Base-by-base conservation (phyloP, 2,113 vertebrate species). In the Tyrannus savana region DNA sequence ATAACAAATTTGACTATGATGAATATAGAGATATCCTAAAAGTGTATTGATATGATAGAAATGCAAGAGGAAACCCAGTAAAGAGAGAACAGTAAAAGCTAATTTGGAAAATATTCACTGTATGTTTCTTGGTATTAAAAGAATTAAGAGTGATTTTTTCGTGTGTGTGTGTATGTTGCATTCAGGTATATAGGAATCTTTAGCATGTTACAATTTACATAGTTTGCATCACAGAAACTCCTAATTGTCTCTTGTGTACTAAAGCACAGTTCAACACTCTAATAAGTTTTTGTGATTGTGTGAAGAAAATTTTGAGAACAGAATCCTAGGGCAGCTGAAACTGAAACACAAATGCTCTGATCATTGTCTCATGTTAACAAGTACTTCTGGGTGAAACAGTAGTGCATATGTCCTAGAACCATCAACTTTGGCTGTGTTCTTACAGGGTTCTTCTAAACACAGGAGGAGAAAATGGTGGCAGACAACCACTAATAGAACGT, bases 1-100 rank as follows among this genome's bases (percentile, higher is more conserved):
- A 4, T 44, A 90, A 44, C 18, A 53, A 68, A 35, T 0, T 0
- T 33, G 33, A 35, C 23, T 62, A 3, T 24, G 24, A 42, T 19
- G 66, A 74, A 56, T 35, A 37, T 0, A 64, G 47, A 37, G 11
- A 15, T 27, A 22, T n/a, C 14, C 5, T 3, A 50, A 86, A 86
- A 83, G 42, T 49, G 7, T 23, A 24, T 33, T 2, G 2, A 25
- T 37, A 49, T 22, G 3, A 16, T 46, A 67, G 35, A 66, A 63
- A 12, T 44, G 14, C 9, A 47, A 76, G 9, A 68, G 7, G 16
- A 76, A 76, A n/a, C 35, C 9, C 17, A 66, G 35, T 22, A 44
- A 60, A 37, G 37, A 71, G 12, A 55, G 39, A 77, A 23, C 3
- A 44, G 35, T 23, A 68, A 46, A 90, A 87, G 7, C 8, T 15